Evolutionary conservation across 2,888 invertebrate species (phyloP).

Genomic region (Agrochola litura): DNA sequence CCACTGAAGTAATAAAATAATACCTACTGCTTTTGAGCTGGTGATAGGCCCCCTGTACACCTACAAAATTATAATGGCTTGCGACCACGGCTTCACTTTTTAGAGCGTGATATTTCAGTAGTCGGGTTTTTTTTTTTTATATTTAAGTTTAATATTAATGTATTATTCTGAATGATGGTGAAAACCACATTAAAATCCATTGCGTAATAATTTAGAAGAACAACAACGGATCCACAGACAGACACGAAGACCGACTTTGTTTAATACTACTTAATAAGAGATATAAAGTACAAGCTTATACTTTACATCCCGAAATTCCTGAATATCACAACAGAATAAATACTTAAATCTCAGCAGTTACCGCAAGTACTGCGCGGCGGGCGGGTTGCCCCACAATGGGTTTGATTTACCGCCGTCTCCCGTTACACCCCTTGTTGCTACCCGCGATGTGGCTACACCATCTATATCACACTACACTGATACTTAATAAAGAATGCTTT

Average conservation of each 20-base stretch:
- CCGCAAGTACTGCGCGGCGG: slow-evolving; percentile 24
- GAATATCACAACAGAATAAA: slow-evolving; percentile 30
- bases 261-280: background rate
- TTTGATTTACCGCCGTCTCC: slow-evolving; percentile 76
- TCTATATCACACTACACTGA: slow-evolving; percentile 31
- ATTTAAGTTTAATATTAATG: too few species aligned
- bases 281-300: background rate
- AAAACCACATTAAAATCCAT: background rate
- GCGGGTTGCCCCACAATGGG: slow-evolving; percentile 53
- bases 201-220: too few species aligned
- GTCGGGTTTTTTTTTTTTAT: too few species aligned
- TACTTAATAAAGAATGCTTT: slow-evolving; percentile 58
- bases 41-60: too few species aligned
- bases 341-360: slow-evolving; percentile 48
- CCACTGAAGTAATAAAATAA: too few species aligned
- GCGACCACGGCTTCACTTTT: too few species aligned
- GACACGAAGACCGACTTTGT: background rate
- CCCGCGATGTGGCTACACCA: slow-evolving; percentile 53
- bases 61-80: too few species aligned
- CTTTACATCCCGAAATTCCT: slow-evolving; percentile 6
- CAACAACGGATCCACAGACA: too few species aligned
- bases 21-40: too few species aligned
- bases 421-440: slow-evolving; percentile 74
- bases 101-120: too few species aligned
- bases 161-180: too few species aligned